Evolutionary conservation across 2,888 invertebrate genomes (phyloP).

Genomic region (Patella caerulea): DNA sequence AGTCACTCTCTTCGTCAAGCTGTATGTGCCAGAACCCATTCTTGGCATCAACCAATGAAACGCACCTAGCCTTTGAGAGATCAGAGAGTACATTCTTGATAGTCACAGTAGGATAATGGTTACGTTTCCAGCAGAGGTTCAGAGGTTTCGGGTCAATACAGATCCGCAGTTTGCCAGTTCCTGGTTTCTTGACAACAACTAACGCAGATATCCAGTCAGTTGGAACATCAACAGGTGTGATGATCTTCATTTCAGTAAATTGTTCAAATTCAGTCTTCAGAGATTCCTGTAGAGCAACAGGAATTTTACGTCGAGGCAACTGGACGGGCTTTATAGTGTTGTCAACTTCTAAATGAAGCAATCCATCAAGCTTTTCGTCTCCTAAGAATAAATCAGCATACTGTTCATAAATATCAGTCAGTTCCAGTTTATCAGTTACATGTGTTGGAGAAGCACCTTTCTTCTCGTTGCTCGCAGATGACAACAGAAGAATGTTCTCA

Average conservation of each 20-base stretch:
- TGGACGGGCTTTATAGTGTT: background rate
- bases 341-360: constrained; percentile 15
- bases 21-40: constrained; percentile 35
- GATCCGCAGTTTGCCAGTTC: constrained; percentile 22
- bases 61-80: constrained; percentile 4
- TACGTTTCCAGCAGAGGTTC: constrained; percentile 31
- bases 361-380: constrained; percentile 8
- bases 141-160: constrained; percentile 39
- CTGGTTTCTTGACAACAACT: constrained; percentile 28
- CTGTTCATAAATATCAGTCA: background rate
- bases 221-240: constrained; percentile 24
- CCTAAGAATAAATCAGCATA: constrained; percentile 11
- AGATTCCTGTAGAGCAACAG: background rate
- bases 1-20: constrained; percentile 30
- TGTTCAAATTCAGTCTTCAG: too few species aligned
- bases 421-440: background rate
- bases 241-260: constrained; percentile 18
- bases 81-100: constrained; percentile 28
- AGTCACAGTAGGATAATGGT: constrained; percentile 25
- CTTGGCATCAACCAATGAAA: constrained; percentile 24
- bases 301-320: constrained; percentile 2
- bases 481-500: constrained; percentile 13
- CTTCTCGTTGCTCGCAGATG: too few species aligned
- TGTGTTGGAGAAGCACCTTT: too few species aligned
- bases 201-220: constrained; percentile 39